These are phyloP conservation scores for Erythrocercus mccallii DNA, from an alignment of 2,113 vertebrate species.

Conservation along the genomic window DNA sequence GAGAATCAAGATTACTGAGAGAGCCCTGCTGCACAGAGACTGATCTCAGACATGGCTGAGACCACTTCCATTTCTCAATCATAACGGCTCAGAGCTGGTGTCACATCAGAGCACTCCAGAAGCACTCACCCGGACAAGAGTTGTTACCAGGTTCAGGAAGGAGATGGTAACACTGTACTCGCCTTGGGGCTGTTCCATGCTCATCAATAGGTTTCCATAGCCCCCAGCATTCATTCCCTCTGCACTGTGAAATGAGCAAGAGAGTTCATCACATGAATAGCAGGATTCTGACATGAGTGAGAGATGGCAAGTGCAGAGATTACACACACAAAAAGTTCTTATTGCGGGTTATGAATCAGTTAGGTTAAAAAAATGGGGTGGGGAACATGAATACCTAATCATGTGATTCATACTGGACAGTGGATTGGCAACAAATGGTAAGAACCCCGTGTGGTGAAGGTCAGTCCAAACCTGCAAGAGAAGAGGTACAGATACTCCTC, in stretches of 20 bases:
- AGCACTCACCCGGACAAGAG: constrained; percentile 87
- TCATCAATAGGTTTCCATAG: constrained; percentile 90
- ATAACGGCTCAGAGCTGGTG: neutral
- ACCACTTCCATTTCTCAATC: neutral
- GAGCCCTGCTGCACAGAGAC: neutral
- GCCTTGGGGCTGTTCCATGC: constrained; percentile 92
- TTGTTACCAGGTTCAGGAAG: constrained; percentile 90
- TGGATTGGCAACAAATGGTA: constrained; percentile 88
- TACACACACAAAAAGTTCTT: neutral
- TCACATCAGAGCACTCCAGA: neutral
- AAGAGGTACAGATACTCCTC: neutral
- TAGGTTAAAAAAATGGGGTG: neutral
- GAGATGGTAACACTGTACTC: constrained; percentile 92
- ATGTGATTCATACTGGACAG: constrained; percentile 86
- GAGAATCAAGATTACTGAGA: neutral
- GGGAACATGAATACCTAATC: constrained; percentile 79
- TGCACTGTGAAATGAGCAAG: constrained; percentile 73
- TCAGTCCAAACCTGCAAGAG: constrained; percentile 91
- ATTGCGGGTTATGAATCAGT: neutral
- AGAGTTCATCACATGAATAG: neutral
- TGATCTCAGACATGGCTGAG: neutral
- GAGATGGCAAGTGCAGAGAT: neutral
- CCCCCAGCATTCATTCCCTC: constrained; percentile 98
- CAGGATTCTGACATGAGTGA: neutral
- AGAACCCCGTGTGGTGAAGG: constrained; percentile 93